Conservation (phyloP, 2,888 invertebrate genomes). For the Choristoneura rosaceana region DNA sequence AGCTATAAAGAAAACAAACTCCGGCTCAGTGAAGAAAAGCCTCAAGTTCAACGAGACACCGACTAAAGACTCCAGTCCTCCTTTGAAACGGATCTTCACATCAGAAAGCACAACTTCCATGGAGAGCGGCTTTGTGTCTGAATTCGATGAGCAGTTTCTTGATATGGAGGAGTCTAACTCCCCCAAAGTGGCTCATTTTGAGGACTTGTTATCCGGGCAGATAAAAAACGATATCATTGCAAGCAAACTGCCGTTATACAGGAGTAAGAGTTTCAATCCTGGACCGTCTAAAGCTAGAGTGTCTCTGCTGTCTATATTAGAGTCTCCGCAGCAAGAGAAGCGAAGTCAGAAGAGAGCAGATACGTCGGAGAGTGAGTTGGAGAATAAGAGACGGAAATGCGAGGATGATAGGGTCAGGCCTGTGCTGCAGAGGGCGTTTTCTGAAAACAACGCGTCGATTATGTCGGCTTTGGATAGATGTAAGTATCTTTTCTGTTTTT, state of each 20-base stretch:
- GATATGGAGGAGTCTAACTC: slow-evolving; percentile 76
- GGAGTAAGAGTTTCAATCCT: slow-evolving; percentile 73
- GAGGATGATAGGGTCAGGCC: slow-evolving; percentile 62
- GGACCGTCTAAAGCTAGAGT: slow-evolving; percentile 59
- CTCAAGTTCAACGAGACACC: slow-evolving; percentile 74
- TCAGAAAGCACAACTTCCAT: slow-evolving; percentile 74
- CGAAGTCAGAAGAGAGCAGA: slow-evolving; percentile 87
- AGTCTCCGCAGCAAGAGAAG: slow-evolving; percentile 61
- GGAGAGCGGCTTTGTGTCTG: slow-evolving; percentile 80
- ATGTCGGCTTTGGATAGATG: slow-evolving; percentile 90
- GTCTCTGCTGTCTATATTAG: slow-evolving; percentile 64
- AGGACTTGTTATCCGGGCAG: slow-evolving; percentile 68
- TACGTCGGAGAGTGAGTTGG: slow-evolving; percentile 69
- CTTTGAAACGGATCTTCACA: slow-evolving; percentile 61
- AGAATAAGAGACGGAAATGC: slow-evolving; percentile 69
- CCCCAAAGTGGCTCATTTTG: slow-evolving; percentile 74
- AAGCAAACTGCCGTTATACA: slow-evolving; percentile 56
- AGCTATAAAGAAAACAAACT: slow-evolving; percentile 55
- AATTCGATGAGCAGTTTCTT: slow-evolving; percentile 74
- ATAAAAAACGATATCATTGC: slow-evolving; percentile 65
- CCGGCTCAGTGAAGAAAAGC: slow-evolving; percentile 70
- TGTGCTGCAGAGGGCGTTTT: slow-evolving; percentile 87
- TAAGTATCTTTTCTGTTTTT: slow-evolving; percentile 62
- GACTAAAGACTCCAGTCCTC: slow-evolving; percentile 60
- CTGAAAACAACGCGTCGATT: slow-evolving; percentile 92